Evolutionary conservation across 2,113 vertebrate genomes (phyloP).

Genomic region (Phrynosoma platyrhinos): DNA sequence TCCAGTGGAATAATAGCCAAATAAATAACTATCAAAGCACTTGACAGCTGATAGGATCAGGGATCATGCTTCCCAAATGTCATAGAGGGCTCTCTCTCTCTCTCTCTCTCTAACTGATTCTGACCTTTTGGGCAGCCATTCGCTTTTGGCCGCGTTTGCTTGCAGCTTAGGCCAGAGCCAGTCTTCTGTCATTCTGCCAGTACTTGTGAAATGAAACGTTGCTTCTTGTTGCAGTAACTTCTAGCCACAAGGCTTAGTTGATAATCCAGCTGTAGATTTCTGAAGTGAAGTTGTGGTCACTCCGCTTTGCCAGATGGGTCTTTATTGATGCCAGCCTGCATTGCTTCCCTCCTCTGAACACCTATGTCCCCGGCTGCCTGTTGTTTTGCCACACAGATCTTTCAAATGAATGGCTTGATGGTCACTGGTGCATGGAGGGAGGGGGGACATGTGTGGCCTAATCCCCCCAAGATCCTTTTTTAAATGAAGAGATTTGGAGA

Average conservation of each 20-base stretch:
- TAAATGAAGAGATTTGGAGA: too few relatives aligned
- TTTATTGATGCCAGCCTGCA: not conserved
- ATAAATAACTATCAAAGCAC: not conserved
- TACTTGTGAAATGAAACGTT: too few relatives aligned
- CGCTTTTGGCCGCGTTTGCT: not conserved
- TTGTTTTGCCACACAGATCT: too few relatives aligned
- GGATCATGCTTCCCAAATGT: not conserved
- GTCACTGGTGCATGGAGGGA: too few relatives aligned
- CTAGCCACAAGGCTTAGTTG: not conserved
- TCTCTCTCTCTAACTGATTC: not conserved
- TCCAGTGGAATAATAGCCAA: not conserved
- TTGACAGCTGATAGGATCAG: not conserved
- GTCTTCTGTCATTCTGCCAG: not conserved
- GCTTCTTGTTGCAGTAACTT: too few relatives aligned
- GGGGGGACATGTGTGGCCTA: too few relatives aligned
- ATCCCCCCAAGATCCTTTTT: too few relatives aligned
- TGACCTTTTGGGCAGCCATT: not conserved
- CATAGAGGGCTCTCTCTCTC: not conserved
- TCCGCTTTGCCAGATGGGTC: too few relatives aligned
- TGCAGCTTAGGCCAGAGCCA: too few relatives aligned
- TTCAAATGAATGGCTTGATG: too few relatives aligned
- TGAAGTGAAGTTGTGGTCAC: too few relatives aligned
- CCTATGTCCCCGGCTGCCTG: conserved; percentile 60
- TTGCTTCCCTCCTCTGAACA: not conserved
- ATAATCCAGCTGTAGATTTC: not conserved